A percentile compares a stretch with the other conserved stretches of the same genome.
phyloP scores from a whole-genome alignment of 2,797 vertebrate species.

The Parauchenoglanis punctatus region DNA sequence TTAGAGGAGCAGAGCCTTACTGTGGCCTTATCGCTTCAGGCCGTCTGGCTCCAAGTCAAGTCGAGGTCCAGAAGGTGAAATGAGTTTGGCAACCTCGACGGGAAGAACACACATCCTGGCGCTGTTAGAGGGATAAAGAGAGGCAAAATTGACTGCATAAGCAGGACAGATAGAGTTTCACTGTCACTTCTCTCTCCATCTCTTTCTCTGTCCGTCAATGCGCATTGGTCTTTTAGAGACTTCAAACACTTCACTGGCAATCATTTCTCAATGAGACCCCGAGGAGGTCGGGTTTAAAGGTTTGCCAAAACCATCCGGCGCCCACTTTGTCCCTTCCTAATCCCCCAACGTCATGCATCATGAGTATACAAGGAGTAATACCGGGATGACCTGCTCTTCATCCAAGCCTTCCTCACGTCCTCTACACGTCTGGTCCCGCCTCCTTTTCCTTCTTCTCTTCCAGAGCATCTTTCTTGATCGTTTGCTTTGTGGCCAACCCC shows the following conservation, averaged over 20 bases:
- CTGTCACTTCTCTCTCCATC: slow-evolving; percentile 69
- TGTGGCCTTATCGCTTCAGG: slow-evolving; percentile 79
- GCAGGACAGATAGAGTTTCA: slow-evolving; percentile 83
- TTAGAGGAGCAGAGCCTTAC: slow-evolving; percentile 75
- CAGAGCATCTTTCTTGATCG: slow-evolving; percentile 76
- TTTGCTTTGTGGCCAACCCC: slow-evolving; percentile 69
- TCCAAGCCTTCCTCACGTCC: slow-evolving; percentile 14
- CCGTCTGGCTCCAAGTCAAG: slow-evolving; percentile 81
- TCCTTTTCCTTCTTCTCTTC: slow-evolving; percentile 21
- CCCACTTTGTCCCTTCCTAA: slow-evolving; percentile 76
- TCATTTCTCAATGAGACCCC: slow-evolving; percentile 83
- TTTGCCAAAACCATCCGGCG: slow-evolving; percentile 74
- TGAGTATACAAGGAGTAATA: slow-evolving; percentile 58
- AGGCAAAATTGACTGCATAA: slow-evolving; percentile 82
- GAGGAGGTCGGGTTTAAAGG: slow-evolving; percentile 78
- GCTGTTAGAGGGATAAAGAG: slow-evolving; percentile 77
- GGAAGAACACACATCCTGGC: slow-evolving; percentile 78
- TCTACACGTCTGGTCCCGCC: slow-evolving; percentile 22
- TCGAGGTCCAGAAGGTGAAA: slow-evolving; percentile 81
- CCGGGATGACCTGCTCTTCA: slow-evolving; percentile 37
- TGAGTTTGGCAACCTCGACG: slow-evolving; percentile 83
- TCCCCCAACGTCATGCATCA: slow-evolving; percentile 79
- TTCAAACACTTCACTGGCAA: slow-evolving; percentile 83
- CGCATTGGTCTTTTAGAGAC: slow-evolving; percentile 77
- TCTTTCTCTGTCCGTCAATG: slow-evolving; percentile 61